A percentile compares a stretch with the other conserved stretches of the same genome.
These are phyloP conservation scores for Aldabrachelys gigantea DNA, from an alignment of 2,113 vertebrate genomes.

Conservation along the genomic window DNA sequence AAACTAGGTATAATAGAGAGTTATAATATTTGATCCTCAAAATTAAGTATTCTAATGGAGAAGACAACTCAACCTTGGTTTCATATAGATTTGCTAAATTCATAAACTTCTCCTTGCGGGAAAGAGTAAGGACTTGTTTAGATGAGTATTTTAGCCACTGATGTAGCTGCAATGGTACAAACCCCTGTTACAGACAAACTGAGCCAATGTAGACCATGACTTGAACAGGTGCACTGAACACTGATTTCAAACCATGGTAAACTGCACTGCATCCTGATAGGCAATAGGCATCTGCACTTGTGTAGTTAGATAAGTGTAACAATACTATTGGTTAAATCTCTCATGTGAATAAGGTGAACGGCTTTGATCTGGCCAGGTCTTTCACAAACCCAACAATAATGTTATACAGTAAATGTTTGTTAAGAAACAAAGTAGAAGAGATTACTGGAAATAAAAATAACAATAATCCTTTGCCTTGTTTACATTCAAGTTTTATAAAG, in stretches of 20 bases:
- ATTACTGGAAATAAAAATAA: neutral
- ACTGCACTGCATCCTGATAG: neutral
- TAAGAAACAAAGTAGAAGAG: neutral
- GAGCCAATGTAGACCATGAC: neutral
- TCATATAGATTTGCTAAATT: neutral
- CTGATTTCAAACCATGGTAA: neutral
- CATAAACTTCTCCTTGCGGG: neutral
- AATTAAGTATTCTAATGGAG: neutral
- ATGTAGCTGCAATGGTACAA: neutral
- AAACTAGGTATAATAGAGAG: neutral
- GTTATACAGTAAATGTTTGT: neutral
- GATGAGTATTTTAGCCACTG: neutral
- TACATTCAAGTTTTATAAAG: neutral
- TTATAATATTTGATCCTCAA: neutral
- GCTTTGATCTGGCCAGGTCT: neutral
- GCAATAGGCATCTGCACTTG: neutral
- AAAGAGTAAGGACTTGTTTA: neutral
- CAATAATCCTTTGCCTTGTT: neutral
- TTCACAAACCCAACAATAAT: conserved; percentile 1
- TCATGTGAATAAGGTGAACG: neutral
- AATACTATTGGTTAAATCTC: neutral
- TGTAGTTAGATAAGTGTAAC: neutral
- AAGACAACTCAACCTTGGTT: neutral
- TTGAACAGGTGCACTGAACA: neutral
- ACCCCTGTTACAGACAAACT: neutral